Evolutionary conservation across 1,140 invertebrate genomes (phyloP).

Genomic region (Leptinotarsa texana): DNA sequence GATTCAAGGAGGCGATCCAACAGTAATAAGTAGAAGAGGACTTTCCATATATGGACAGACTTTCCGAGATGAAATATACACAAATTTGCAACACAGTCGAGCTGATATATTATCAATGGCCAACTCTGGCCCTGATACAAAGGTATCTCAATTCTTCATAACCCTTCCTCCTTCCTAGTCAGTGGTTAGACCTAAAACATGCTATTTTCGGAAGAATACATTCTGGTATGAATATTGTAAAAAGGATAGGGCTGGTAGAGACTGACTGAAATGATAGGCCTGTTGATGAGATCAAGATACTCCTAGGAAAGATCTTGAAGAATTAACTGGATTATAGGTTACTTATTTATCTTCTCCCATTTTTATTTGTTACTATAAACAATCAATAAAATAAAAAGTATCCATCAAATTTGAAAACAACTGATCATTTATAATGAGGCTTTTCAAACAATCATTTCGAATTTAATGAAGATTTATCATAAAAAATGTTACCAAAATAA

Average conservation of each 20-base stretch:
- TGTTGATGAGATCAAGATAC: constrained; percentile 86
- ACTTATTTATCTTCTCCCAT: no score
- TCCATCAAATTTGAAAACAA: no score
- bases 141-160: constrained; percentile 98
- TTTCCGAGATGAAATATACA: constrained; percentile 95
- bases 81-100: constrained; percentile 93
- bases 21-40: constrained; percentile 88
- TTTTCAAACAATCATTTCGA: no score
- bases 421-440: no score
- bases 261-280: constrained; percentile 90
- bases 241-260: constrained; percentile 90
- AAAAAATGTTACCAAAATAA: no score
- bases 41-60: constrained; percentile 93
- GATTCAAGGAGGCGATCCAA: constrained; percentile 96
- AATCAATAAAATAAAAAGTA: no score
- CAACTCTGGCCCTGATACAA: constrained; percentile 94
- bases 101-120: constrained; percentile 70
- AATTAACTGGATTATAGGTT: constrained; percentile 39
- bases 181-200: constrained; percentile 98
- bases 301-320: constrained; percentile 70
- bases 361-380: no score
- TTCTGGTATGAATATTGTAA: constrained; percentile 87
- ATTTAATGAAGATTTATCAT: no score
- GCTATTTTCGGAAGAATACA: constrained; percentile 91
- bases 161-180: constrained; percentile 86